Base-by-base conservation (phyloP, 2,113 vertebrate genomes). In the Neotoma lepida region DNA sequence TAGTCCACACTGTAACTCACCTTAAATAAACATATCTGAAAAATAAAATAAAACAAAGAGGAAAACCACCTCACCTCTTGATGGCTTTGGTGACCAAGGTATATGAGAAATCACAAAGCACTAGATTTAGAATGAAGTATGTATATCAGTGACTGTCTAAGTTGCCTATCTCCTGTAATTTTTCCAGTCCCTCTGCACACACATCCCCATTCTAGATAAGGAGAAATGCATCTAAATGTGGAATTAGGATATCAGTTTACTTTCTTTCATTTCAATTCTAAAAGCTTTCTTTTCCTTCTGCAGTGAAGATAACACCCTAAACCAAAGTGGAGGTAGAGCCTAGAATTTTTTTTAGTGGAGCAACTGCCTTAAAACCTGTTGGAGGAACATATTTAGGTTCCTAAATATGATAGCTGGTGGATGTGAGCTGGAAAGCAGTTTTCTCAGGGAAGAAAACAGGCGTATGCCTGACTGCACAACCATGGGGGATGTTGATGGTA, bases 221-320 rank as follows among this genome's bases (percentile, higher is more conserved):
- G 76, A 86, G 76, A 94, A 95, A 35, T 77, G 30, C 49, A 73
- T 68, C 46, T 91, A 92, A 85, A 54, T 92, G 35, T 94, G 61
- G 71, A 93, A 95, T 92, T 58, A 88, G 81, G 51, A 96, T 64
- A 95, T 22, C 44, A 61, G 39, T 90, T 94, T 93, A 61, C 56
- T 91, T 93, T 96, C 56, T 44, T 93, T 88, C 86, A 70, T 95
- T 96, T 95, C 54, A 88, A 63, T 82, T 81, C 46, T 77, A 74
- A 63, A 90, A 77, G 35, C 56, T 94, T 90, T 87, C 46, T 86
- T 96, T 88, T 84, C 56, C 20, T 94, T 91, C 30, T 87, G n/a
- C 61, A 46, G 18, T 58, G 13, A 93, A 41, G 46, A 87, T 74
- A 94, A 74, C n/a, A 88, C 56, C 58, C 94, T 88, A 91, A 97